A percentile compares a stretch with the other conserved stretches of the same genome.
These are phyloP conservation scores for Sebastes steindachneri DNA, from an alignment of 2,797 vertebrate genomes.

Conservation along the genomic window DNA sequence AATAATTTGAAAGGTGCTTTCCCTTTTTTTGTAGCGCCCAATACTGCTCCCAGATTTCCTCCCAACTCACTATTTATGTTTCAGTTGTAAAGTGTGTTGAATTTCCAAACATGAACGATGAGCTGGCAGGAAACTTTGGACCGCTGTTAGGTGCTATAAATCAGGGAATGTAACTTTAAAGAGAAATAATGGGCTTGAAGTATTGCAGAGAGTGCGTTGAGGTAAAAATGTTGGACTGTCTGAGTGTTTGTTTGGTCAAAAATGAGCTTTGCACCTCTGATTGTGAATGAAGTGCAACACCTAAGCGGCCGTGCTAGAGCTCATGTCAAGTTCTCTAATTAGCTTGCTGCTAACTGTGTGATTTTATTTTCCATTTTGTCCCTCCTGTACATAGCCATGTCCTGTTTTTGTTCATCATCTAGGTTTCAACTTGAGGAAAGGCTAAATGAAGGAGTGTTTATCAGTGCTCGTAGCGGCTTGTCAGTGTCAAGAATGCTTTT, in stretches of 20 bases:
- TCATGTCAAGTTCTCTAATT: slow-evolving; percentile 56
- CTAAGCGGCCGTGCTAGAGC: slow-evolving; percentile 28
- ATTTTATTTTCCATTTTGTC: slow-evolving; percentile 23
- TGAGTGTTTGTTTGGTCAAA: slow-evolving; percentile 26
- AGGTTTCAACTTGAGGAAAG: slow-evolving; percentile 61
- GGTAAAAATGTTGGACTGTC: slow-evolving; percentile 7
- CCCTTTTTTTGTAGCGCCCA: not conserved
- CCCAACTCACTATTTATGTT: slow-evolving; percentile 21
- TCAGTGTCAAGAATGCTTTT: slow-evolving; percentile 41
- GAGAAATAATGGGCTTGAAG: slow-evolving; percentile 26
- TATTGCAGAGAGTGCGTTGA: slow-evolving; percentile 20
- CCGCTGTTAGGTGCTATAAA: not conserved
- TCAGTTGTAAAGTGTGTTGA: slow-evolving; percentile 1
- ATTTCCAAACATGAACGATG: not conserved
- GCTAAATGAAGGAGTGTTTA: slow-evolving; percentile 66
- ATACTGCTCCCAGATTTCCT: slow-evolving; percentile 3
- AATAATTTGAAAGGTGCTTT: slow-evolving; percentile 17
- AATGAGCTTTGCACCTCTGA: slow-evolving; percentile 28
- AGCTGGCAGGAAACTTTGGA: slow-evolving; percentile 15
- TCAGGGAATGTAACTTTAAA: slow-evolving; percentile 6
- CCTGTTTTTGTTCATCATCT: slow-evolving; percentile 40
- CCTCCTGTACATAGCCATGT: slow-evolving; percentile 63
- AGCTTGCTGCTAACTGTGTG: slow-evolving; percentile 74
- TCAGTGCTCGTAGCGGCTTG: slow-evolving; percentile 50
- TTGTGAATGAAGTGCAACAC: slow-evolving; percentile 33